Evolutionary conservation across 2,113 vertebrate genomes (phyloP).

Genomic region (Labeo rohita): DNA sequence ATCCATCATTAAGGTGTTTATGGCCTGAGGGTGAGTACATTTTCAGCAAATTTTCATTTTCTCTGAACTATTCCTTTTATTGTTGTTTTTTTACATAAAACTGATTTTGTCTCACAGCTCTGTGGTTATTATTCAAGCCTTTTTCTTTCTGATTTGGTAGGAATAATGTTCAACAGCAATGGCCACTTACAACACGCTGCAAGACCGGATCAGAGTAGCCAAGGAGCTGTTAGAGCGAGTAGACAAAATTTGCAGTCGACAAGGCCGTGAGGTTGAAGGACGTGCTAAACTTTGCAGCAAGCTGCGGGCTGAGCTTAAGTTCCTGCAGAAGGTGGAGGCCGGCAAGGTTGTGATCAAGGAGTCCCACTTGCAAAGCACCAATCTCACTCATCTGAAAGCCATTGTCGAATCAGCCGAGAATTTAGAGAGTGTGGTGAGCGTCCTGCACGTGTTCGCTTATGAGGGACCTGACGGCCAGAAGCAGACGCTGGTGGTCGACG

Average conservation of each 20-base stretch:
- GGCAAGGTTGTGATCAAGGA: constrained; percentile 88
- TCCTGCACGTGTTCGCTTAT: constrained; percentile 90
- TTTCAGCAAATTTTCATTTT: neutral
- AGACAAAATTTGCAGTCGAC: constrained; percentile 79
- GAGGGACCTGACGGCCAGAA: constrained; percentile 78
- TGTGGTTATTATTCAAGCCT: no score
- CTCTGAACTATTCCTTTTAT: neutral
- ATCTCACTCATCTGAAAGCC: constrained; percentile 91
- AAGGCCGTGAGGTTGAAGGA: constrained; percentile 84
- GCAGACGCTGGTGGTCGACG: constrained; percentile 89
- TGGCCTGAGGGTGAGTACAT: neutral
- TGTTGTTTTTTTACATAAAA: neutral
- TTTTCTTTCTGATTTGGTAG: constrained; percentile 59
- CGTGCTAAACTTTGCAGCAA: constrained; percentile 89
- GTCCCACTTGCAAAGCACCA: constrained; percentile 94
- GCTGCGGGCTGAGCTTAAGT: constrained; percentile 90
- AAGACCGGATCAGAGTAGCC: constrained; percentile 84
- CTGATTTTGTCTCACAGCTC: neutral
- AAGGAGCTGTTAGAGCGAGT: constrained; percentile 85
- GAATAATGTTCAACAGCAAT: constrained; percentile 82
- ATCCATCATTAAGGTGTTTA: neutral
- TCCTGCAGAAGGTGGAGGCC: constrained; percentile 85
- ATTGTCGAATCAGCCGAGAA: constrained; percentile 88
- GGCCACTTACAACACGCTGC: constrained; percentile 83
- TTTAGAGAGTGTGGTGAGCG: constrained; percentile 83